Percentiles rank a stretch among this genome's conserved stretches.
These are phyloP conservation scores for Delichon dasypus DNA, from an alignment of 2,797 vertebrate species.

Conservation along the genomic window DNA sequence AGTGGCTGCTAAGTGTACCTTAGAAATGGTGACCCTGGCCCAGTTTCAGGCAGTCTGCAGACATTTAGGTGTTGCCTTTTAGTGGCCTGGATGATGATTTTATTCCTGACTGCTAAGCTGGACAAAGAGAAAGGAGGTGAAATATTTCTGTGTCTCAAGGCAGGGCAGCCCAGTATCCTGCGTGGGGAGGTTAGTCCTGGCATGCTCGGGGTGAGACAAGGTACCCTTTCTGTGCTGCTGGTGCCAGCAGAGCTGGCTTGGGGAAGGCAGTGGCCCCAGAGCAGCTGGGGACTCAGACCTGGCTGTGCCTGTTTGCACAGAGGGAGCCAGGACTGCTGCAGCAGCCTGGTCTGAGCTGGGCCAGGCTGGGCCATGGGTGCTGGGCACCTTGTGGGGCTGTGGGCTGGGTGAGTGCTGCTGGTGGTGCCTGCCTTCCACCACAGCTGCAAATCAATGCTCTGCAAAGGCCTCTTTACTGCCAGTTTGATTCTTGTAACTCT, in stretches of 20 bases:
- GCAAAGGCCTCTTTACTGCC: neutral
- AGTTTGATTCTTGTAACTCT: neutral
- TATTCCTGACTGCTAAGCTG: neutral
- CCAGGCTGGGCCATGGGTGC: neutral
- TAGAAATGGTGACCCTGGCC: neutral
- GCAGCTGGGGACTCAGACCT: neutral
- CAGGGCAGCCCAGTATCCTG: neutral
- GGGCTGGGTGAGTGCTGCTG: neutral
- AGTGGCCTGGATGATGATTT: neutral
- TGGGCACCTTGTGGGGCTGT: neutral
- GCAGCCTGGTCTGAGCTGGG: neutral
- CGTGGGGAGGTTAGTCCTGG: neutral
- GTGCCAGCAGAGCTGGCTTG: neutral
- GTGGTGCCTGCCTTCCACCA: neutral
- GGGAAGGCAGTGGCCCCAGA: neutral
- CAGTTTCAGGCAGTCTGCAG: neutral
- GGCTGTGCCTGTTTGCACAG: neutral
- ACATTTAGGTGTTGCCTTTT: neutral
- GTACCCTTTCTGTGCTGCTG: neutral
- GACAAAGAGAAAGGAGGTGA: neutral
- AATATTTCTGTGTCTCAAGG: neutral
- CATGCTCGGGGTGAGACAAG: neutral
- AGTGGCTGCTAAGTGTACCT: neutral
- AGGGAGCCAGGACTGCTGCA: neutral
- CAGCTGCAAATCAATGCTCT: neutral